Percentiles rank a stretch among this genome's conserved stretches.
Conservation (phyloP, 2,113 vertebrate species). For the Rhipidura dahli region DNA sequence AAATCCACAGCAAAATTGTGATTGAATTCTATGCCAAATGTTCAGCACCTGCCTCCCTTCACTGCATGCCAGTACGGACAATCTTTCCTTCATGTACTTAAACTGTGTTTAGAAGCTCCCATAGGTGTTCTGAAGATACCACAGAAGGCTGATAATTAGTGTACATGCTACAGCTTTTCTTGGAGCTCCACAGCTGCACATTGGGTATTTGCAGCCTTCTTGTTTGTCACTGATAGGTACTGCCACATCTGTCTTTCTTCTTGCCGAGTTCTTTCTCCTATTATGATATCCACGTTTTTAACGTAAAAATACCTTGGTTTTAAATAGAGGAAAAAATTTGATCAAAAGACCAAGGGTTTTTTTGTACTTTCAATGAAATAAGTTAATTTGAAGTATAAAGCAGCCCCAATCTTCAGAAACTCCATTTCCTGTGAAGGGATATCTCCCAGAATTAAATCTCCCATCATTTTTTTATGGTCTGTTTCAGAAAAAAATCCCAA, state of each 20-base stretch:
- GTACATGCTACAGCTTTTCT: neutral
- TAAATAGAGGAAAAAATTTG: neutral
- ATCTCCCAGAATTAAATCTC: neutral
- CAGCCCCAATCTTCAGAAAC: neutral
- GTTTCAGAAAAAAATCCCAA: neutral
- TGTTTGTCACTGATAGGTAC: neutral
- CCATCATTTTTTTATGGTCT: neutral
- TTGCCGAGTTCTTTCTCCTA: neutral
- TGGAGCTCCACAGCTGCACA: neutral
- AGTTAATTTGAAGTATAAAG: neutral
- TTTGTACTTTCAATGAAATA: neutral
- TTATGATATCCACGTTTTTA: neutral
- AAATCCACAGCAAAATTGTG: neutral
- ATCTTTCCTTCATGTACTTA: neutral
- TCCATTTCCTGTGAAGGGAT: neutral
- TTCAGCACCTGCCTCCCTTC: neutral
- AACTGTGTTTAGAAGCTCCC: neutral
- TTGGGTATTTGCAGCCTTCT: neutral
- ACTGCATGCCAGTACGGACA: neutral
- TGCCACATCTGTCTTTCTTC: neutral
- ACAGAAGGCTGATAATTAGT: neutral
- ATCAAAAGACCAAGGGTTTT: neutral
- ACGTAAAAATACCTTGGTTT: neutral
- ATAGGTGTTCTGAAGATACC: neutral
- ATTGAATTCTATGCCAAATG: neutral